A percentile compares a stretch with the other conserved stretches of the same genome.
Evolutionary conservation across 2,113 vertebrate species (phyloP).

Genomic region (Thunnus thynnus): DNA sequence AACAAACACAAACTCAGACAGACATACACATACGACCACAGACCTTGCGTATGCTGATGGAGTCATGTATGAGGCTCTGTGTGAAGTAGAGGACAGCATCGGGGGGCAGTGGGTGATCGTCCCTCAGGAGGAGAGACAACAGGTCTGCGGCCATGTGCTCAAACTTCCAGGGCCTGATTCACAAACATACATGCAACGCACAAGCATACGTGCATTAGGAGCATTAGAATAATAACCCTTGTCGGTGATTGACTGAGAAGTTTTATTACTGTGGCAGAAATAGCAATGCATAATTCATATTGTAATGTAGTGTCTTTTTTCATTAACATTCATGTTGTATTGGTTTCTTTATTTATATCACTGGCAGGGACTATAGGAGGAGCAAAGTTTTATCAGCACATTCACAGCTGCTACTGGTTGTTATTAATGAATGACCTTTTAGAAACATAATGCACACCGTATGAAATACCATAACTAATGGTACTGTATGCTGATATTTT

Average conservation of each 20-base stretch:
- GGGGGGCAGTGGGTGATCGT: constrained; percentile 91
- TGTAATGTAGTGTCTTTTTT: too few species aligned
- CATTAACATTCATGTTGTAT: too few species aligned
- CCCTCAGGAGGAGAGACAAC: constrained; percentile 92
- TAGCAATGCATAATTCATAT: too few species aligned
- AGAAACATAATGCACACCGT: not conserved
- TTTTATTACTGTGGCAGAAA: not conserved
- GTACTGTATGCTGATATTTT: not conserved
- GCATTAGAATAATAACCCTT: not conserved
- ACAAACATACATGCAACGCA: not conserved
- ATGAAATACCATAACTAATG: not conserved
- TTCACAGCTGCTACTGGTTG: not conserved
- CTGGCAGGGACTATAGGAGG: not conserved
- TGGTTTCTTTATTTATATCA: not conserved
- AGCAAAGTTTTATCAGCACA: too few species aligned
- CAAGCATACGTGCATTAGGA: not conserved
- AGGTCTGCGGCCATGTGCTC: constrained; percentile 96
- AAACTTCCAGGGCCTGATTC: constrained; percentile 96
- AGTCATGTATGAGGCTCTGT: constrained; percentile 94
- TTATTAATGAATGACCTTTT: not conserved
- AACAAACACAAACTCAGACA: constrained; percentile 22
- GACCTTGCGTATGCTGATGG: constrained; percentile 95
- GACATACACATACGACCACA: not conserved
- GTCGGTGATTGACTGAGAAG: not conserved
- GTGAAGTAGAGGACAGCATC: constrained; percentile 93